These are phyloP conservation scores for Dipodomys stephensi DNA, from an alignment of 2,113 vertebrate species.

Conservation along the genomic window DNA sequence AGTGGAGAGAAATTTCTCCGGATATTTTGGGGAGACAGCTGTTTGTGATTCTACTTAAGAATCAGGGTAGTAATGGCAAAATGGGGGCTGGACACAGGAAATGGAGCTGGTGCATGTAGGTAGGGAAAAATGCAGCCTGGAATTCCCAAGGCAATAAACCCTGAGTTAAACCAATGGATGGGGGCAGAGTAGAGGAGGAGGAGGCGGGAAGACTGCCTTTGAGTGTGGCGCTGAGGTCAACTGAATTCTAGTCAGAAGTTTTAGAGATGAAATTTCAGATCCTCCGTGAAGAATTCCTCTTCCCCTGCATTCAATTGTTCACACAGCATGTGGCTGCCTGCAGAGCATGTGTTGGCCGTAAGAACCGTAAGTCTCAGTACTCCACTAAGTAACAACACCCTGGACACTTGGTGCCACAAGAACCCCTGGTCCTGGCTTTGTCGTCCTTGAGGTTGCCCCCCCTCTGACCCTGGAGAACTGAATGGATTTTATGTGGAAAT, in stretches of 20 bases:
- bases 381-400: accelerated
- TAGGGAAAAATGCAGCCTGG: accelerated
- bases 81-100: neutral
- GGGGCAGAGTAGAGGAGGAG: too few relatives aligned
- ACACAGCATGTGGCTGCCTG: accelerated
- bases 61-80: accelerated
- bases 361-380: accelerated
- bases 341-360: accelerated
- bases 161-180: accelerated
- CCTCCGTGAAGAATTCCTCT: neutral
- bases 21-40: constrained; percentile 47
- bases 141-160: accelerated
- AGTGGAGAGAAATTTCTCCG: neutral
- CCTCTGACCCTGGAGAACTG: neutral
- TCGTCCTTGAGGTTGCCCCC: neutral
- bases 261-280: neutral
- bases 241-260: neutral
- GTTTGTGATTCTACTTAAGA: neutral
- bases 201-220: too few relatives aligned
- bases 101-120: neutral
- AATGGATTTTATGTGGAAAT: accelerated
- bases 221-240: too few relatives aligned
- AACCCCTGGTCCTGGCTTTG: too few relatives aligned
- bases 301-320: accelerated
- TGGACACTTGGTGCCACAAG: accelerated